These are phyloP conservation scores for Nycticryphes semicollaris DNA, from an alignment of 2,113 vertebrate species.

Conservation along the genomic window DNA sequence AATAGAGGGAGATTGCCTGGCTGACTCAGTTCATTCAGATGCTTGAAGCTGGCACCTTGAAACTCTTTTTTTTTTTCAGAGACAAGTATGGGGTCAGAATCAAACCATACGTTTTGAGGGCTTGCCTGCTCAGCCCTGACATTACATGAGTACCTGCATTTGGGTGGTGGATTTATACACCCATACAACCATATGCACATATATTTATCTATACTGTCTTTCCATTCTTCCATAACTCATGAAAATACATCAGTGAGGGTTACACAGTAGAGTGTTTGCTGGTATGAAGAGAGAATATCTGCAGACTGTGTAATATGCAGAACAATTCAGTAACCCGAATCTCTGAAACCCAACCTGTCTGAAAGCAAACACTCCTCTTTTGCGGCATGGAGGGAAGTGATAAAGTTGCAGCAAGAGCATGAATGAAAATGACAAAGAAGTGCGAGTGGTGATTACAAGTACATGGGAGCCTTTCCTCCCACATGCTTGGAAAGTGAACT, in stretches of 20 bases:
- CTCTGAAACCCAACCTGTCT: neutral
- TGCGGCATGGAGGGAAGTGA: neutral
- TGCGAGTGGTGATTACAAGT: rapidly evolving
- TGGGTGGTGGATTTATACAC: neutral
- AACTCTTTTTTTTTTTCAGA: neutral
- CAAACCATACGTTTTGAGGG: neutral
- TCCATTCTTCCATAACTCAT: neutral
- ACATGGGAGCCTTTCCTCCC: rapidly evolving
- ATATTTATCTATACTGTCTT: neutral
- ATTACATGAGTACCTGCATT: neutral
- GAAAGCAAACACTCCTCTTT: neutral
- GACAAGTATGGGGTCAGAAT: neutral
- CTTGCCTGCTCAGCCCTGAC: neutral
- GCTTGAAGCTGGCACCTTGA: neutral
- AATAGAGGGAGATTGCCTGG: neutral
- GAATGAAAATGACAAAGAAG: neutral
- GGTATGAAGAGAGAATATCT: neutral
- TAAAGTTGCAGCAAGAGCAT: neutral
- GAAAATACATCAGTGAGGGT: neutral
- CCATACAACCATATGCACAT: neutral
- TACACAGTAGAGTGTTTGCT: neutral
- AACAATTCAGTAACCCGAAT: neutral
- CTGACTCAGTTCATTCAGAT: neutral
- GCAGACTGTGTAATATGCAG: neutral
- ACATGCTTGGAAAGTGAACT: rapidly evolving